These are phyloP conservation scores for Cyphomyrus plagiostoma DNA, from an alignment of 2,113 vertebrate species.

Conservation along the genomic window DNA sequence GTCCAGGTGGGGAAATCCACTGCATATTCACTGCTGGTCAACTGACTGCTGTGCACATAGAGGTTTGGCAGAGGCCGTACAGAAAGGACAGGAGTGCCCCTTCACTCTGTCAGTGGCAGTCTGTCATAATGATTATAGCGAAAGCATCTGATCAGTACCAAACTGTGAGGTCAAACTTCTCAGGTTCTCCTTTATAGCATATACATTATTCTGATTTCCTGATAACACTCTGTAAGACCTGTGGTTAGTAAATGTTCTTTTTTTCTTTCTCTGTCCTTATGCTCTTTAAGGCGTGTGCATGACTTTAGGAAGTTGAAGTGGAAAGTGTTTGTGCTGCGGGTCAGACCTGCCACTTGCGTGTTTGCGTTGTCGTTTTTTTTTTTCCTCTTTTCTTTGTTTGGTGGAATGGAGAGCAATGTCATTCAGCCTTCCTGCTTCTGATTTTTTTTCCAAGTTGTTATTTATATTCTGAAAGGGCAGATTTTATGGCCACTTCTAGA, in stretches of 20 bases:
- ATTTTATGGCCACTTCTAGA: background rate
- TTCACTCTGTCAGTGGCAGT: background rate
- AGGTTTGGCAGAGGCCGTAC: background rate
- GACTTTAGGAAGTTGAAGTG: constrained; percentile 41
- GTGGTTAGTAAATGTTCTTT: background rate
- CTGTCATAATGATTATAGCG: background rate
- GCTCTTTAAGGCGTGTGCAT: constrained; percentile 20
- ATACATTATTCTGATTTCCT: background rate
- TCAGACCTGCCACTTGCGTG: constrained; percentile 30
- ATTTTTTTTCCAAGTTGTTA: background rate
- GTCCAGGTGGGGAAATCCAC: background rate
- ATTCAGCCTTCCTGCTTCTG: constrained; percentile 38
- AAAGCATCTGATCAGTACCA: background rate
- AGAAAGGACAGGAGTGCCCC: background rate
- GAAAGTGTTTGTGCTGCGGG: constrained; percentile 45
- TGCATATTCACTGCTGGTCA: background rate
- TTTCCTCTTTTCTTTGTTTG: constrained; percentile 36
- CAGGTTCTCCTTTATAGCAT: background rate
- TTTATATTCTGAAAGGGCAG: constrained; percentile 5
- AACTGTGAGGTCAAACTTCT: background rate
- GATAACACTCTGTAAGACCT: background rate
- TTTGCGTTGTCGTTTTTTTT: constrained; percentile 51
- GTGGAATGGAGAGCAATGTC: constrained; percentile 38
- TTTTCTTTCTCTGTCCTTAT: background rate
- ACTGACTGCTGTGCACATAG: background rate